These are phyloP conservation scores for Nothobranchius furzeri DNA, from an alignment of 2,113 vertebrate species.

Conservation along the genomic window DNA sequence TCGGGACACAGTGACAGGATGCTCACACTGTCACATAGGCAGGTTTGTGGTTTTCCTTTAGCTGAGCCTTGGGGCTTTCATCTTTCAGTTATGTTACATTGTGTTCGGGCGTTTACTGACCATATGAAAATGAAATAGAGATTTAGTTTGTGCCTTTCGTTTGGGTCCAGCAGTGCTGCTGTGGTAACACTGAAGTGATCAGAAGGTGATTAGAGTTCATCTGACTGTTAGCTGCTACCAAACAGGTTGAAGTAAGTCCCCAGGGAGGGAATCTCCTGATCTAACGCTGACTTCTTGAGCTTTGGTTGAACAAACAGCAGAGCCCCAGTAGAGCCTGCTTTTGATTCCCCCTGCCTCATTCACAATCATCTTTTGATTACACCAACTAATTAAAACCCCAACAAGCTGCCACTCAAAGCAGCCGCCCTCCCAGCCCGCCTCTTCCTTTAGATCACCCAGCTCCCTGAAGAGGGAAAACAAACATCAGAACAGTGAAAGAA, in stretches of 20 bases:
- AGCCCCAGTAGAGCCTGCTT: slow-evolving; percentile 56
- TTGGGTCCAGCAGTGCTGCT: no score
- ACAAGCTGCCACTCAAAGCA: slow-evolving; percentile 84
- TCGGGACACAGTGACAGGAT: no score
- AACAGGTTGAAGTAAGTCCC: slow-evolving; percentile 40
- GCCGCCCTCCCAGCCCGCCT: slow-evolving; percentile 64
- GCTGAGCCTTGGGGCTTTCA: no score
- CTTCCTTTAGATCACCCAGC: slow-evolving; percentile 49
- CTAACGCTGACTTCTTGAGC: slow-evolving; percentile 81
- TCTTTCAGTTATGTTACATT: no score
- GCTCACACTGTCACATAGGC: no score
- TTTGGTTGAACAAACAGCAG: slow-evolving; percentile 89
- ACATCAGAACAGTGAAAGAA: slow-evolving; percentile 60
- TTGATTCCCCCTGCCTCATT: slow-evolving; percentile 60
- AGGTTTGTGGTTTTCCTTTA: no score
- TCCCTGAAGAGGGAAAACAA: slow-evolving; percentile 66
- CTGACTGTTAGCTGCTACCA: slow-evolving; percentile 33
- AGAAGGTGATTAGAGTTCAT: slow-evolving; percentile 17
- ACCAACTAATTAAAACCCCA: slow-evolving; percentile 95
- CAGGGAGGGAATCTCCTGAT: slow-evolving; percentile 28
- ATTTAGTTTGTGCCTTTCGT: no score
- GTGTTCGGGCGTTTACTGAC: no score
- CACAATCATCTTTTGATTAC: slow-evolving; percentile 90
- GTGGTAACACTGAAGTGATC: slow-evolving; percentile 2
- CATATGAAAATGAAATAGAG: no score